Percentiles rank a stretch among this genome's conserved stretches.
Evolutionary conservation across 2,113 vertebrate species (phyloP).

Genomic region (Anhinga anhinga): DNA sequence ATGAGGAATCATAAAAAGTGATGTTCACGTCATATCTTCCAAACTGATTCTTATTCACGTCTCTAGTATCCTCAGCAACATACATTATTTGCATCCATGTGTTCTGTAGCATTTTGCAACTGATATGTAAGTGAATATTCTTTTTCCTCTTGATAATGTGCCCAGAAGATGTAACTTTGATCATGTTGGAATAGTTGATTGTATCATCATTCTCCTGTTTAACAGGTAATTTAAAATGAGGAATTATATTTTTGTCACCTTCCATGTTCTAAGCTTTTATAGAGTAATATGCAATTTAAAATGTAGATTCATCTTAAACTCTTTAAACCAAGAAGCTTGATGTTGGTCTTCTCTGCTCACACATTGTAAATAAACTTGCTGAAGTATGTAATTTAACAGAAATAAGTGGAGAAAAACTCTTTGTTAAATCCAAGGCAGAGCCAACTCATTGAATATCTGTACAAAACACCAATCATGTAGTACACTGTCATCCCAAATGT

Average conservation of each 20-base stretch:
- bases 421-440: background rate
- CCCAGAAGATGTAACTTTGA: background rate
- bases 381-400: background rate
- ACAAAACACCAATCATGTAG: background rate
- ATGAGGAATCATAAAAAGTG: conserved; percentile 65
- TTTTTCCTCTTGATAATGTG: conserved; percentile 59
- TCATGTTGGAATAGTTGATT: conserved; percentile 72
- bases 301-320: background rate
- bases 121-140: conserved; percentile 52
- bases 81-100: conserved; percentile 69
- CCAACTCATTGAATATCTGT: background rate
- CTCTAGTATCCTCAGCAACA: background rate
- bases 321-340: background rate
- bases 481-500: background rate
- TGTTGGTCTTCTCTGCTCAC: background rate
- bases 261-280: background rate
- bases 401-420: background rate
- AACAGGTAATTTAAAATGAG: background rate
- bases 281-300: background rate
- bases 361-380: background rate
- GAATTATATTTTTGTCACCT: background rate
- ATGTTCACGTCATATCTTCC: conserved; percentile 61
- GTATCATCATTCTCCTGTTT: conserved; percentile 67
- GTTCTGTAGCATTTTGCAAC: conserved; percentile 72
- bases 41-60: conserved; percentile 52